Evolutionary conservation across 2,888 invertebrate genomes (phyloP).

Genomic region (Anorthoa munda): DNA sequence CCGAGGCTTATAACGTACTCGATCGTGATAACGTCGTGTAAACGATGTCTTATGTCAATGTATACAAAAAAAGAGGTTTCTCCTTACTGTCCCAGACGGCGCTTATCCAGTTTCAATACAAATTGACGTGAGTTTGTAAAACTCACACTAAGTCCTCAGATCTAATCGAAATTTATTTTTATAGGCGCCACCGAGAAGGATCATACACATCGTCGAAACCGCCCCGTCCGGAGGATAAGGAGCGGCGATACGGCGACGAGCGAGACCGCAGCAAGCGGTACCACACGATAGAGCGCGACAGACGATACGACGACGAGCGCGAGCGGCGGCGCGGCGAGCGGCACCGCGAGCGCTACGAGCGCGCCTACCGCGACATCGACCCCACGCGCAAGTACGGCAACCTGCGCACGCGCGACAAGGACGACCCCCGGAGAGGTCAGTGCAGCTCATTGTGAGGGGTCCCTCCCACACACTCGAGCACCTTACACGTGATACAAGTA

Average conservation of each 20-base stretch:
- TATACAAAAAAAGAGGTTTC: too few relatives aligned
- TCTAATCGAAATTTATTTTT: neutral
- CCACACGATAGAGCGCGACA: conserved; percentile 80
- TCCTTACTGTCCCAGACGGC: too few relatives aligned
- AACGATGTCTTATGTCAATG: too few relatives aligned
- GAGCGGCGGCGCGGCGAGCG: conserved; percentile 73
- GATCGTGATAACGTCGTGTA: too few relatives aligned
- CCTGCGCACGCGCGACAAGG: conserved; percentile 78
- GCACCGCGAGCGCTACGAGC: conserved; percentile 76
- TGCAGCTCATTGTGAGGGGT: conserved; percentile 16
- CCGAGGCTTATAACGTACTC: too few relatives aligned
- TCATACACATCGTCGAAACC: conserved; percentile 86
- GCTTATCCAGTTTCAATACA: too few relatives aligned
- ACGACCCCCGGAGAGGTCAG: conserved; percentile 77
- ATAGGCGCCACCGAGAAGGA: conserved; percentile 89
- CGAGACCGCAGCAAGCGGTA: conserved; percentile 77
- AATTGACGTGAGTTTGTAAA: too few relatives aligned
- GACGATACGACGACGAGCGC: conserved; percentile 77
- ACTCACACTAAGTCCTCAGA: too few relatives aligned
- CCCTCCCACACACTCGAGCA: too few relatives aligned
- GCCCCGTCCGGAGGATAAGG: conserved; percentile 83
- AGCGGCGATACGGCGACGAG: conserved; percentile 78
- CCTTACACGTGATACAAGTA: too few relatives aligned
- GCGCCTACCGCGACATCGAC: conserved; percentile 84
- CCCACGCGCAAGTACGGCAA: conserved; percentile 80